These are phyloP conservation scores for Anguilla obscura DNA, from an alignment of 2,797 vertebrate species.

Conservation along the genomic window DNA sequence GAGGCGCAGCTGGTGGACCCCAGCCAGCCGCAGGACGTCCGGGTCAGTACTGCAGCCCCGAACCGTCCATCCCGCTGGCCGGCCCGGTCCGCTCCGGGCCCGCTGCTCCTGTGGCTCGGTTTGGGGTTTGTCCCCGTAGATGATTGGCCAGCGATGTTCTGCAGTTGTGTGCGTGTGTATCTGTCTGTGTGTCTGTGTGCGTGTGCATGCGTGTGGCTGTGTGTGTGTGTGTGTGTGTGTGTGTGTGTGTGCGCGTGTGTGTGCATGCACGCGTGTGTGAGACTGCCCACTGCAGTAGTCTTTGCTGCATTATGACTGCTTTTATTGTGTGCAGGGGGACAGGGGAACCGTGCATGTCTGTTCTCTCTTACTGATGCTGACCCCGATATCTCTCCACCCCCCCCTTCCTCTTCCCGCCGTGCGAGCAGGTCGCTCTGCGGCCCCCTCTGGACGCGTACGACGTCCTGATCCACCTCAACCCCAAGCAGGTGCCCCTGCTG, in stretches of 20 bases:
- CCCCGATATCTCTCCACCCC: neutral
- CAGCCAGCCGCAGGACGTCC: conserved; percentile 74
- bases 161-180: too few relatives aligned
- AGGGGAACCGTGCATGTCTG: neutral
- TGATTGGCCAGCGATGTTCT: too few relatives aligned
- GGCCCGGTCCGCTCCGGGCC: neutral
- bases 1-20: conserved; percentile 83
- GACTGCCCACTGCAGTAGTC: neutral
- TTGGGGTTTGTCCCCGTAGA: neutral
- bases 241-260: too few relatives aligned
- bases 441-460: conserved; percentile 89
- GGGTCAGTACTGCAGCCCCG: conserved; percentile 70
- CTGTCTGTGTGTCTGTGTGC: too few relatives aligned
- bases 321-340: neutral
- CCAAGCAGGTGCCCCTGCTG: conserved; percentile 84
- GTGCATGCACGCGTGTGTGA: too few relatives aligned
- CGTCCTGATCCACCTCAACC: conserved; percentile 83
- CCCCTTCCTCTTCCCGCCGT: conserved; percentile 5
- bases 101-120: neutral
- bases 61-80: neutral
- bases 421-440: conserved; percentile 81
- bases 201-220: too few relatives aligned
- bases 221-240: too few relatives aligned
- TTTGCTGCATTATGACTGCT: neutral
- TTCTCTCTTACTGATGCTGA: neutral